Base-by-base conservation (phyloP, 2,797 vertebrate genomes). In the Pelochelys cantorii region DNA sequence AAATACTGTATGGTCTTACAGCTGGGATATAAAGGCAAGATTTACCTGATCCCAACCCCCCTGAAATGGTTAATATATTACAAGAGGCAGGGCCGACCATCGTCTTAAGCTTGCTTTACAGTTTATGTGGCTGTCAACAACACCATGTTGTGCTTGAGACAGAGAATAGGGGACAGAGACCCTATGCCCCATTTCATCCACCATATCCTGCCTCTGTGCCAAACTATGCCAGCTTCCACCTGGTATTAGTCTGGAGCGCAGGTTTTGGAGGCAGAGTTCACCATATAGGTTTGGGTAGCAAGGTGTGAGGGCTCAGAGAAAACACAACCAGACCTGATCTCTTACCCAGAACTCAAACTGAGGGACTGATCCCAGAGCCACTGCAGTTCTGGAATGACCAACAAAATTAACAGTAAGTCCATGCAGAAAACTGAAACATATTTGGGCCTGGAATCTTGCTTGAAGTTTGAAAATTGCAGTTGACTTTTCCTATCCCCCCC, bases 321-420 rank as follows among this genome's bases (percentile, higher is more conserved):
- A 92, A 93, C 71, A 85, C 92, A 97, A 94, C 92, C 90, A 80
- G 89, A 83, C 55, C 85, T 88, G 93, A 94, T 96, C 90, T 92
- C 94, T 88, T 94, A 93, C 74, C 52, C 87, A 90, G 93, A 94
- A 84, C 3, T 11, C 91, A 93, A 85, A 48, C 88, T 94, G 91
- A 95, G 95, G 86, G 94, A 94, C 94, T 83, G 94, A 91, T 82
- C 85, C 91, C 92, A 92, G 95, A 94, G 57, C 88, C 34, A 74
- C 87, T 93, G 83, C 77, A 81, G 74, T 89, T 83, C 92, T 68
- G 54, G 90, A 94, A 86, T 17, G 68, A 96, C 89, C 80, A 95
- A 94, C 86, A 95, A 96, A 90, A 53, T 65, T 87, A 94, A 53
- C 2, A 85, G n/a, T 85, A 89, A 92, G 93, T 95, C 91, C 94